Conservation (phyloP, 2,797 vertebrate genomes). For the Bucorvus abyssinicus region DNA sequence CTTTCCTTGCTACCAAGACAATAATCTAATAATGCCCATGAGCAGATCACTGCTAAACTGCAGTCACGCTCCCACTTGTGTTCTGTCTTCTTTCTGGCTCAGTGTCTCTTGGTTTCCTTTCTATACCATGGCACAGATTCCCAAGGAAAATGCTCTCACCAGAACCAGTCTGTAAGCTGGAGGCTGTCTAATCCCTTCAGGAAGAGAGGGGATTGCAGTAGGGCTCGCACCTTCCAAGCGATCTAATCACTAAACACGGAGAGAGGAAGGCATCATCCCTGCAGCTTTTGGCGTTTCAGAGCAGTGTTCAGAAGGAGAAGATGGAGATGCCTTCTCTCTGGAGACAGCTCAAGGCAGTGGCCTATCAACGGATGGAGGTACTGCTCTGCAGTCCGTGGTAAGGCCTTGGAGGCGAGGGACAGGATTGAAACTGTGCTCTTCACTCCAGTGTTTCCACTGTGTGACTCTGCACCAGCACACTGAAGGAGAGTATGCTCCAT, state of each 20-base stretch:
- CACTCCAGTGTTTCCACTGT: background rate
- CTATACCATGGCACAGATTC: background rate
- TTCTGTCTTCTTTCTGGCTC: background rate
- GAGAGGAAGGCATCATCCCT: background rate
- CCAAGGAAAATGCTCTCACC: fast-evolving
- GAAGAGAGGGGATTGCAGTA: background rate
- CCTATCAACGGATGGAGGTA: fast-evolving
- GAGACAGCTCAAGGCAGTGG: background rate
- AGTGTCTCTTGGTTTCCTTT: background rate
- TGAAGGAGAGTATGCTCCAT: fast-evolving
- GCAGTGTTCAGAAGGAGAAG: background rate
- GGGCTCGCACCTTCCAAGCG: background rate
- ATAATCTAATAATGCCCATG: background rate
- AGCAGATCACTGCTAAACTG: background rate
- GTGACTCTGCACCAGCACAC: background rate
- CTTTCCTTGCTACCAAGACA: background rate
- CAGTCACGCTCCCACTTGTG: background rate
- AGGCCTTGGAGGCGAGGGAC: background rate
- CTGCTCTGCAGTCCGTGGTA: fast-evolving
- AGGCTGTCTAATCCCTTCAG: background rate
- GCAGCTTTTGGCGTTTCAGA: background rate
- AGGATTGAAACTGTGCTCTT: background rate
- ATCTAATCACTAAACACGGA: background rate
- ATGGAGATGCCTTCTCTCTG: background rate
- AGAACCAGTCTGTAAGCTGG: background rate